phyloP scores from a whole-genome alignment of 2,888 invertebrate genomes.

The Yponomeuta evonymella region DNA sequence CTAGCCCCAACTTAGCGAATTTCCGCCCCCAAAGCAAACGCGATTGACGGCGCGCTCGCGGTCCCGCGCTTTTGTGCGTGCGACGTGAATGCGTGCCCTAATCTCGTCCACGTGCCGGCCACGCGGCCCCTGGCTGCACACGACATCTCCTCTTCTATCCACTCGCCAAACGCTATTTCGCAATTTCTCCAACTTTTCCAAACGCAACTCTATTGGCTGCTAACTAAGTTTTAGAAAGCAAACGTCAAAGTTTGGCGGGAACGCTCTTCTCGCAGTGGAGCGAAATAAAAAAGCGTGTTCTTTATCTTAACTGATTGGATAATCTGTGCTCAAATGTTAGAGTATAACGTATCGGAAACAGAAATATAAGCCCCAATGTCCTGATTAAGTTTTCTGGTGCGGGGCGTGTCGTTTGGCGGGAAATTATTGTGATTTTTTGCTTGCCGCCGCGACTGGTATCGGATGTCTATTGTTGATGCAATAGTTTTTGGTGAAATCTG shows the following conservation, averaged over 20 bases:
- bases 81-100: constrained; percentile 68
- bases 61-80: constrained; percentile 58
- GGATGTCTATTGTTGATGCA: constrained; percentile 51
- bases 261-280: constrained; percentile 33
- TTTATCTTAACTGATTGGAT: constrained; percentile 77
- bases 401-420: constrained; percentile 50
- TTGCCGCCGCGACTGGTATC: constrained; percentile 43
- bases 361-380: constrained; percentile 63
- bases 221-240: constrained; percentile 37
- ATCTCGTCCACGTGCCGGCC: constrained; percentile 68
- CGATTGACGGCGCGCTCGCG: constrained; percentile 65
- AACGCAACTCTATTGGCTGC: constrained; percentile 35
- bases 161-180: constrained; percentile 38
- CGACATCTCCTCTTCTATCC: constrained; percentile 52
- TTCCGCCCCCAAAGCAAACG: constrained; percentile 63
- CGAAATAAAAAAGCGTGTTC: constrained; percentile 65
- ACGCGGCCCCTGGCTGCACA: constrained; percentile 62
- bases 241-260: constrained; percentile 42
- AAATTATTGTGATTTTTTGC: constrained; percentile 71
- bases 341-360: constrained; percentile 73
- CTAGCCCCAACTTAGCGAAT: constrained; percentile 70
- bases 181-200: constrained; percentile 23
- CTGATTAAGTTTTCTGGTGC: constrained; percentile 67
- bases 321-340: constrained; percentile 73
- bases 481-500: constrained; percentile 62